phyloP scores from a whole-genome alignment of 2,888 invertebrate genomes.

The Liopterus haemorrhoidalis region DNA sequence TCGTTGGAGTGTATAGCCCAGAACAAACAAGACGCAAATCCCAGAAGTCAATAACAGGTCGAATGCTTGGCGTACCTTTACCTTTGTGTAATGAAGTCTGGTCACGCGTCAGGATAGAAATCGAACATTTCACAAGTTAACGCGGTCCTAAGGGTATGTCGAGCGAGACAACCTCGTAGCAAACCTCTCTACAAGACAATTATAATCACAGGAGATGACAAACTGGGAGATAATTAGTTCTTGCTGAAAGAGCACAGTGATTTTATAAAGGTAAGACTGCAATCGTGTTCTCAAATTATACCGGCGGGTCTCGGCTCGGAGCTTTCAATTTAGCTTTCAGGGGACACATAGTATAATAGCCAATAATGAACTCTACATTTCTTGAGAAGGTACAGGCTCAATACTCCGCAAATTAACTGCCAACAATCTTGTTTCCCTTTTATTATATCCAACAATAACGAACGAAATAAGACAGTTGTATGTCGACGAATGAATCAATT shows the following conservation, averaged over 20 bases:
- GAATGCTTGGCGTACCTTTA: too few species aligned
- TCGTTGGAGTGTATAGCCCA: constrained; percentile 14
- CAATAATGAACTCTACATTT: constrained; percentile 24
- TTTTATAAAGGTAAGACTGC: constrained; percentile 17
- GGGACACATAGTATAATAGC: constrained; percentile 19
- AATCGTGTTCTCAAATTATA: constrained; percentile 18
- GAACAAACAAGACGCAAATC: constrained; percentile 23
- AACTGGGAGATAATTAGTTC: constrained; percentile 16
- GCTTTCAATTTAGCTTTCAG: constrained; percentile 19
- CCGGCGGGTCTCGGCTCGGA: too few species aligned
- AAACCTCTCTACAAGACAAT: constrained; percentile 6
- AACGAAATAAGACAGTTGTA: too few species aligned
- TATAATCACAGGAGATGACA: constrained; percentile 18
- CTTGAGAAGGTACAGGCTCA: constrained; percentile 22
- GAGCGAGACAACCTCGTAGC: too few species aligned
- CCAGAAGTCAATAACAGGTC: constrained; percentile 23
- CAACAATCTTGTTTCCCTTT: constrained; percentile 20
- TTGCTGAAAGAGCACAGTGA: constrained; percentile 15
- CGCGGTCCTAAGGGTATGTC: too few species aligned
- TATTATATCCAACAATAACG: too few species aligned
- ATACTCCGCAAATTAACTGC: constrained; percentile 21
- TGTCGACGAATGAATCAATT: too few species aligned
- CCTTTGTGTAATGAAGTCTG: too few species aligned
- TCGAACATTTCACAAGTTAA: too few species aligned
- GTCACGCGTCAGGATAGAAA: too few species aligned